Conservation (phyloP, 2,113 vertebrate species). For the Neomonachus schauinslandi region DNA sequence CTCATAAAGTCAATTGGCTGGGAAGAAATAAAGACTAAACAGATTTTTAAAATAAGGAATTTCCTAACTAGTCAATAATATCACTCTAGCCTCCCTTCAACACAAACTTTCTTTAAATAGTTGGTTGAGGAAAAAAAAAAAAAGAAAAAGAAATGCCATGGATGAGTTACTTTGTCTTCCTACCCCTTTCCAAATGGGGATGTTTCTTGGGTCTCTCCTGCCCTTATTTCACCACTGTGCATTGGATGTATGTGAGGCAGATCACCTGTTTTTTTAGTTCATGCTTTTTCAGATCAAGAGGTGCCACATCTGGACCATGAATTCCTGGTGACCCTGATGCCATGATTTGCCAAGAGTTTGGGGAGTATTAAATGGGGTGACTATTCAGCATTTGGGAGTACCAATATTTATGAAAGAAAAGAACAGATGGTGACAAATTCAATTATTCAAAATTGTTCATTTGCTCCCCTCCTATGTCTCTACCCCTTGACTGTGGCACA, state of each 20-base stretch:
- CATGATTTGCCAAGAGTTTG: background rate
- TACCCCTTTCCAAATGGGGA: background rate
- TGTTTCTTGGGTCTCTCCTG: background rate
- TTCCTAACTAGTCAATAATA: background rate
- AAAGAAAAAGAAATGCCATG: background rate
- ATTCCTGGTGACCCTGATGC: background rate
- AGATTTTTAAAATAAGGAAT: background rate
- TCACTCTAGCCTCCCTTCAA: background rate
- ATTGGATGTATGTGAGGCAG: background rate
- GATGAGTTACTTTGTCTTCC: background rate
- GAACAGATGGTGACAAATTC: background rate
- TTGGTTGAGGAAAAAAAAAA: background rate
- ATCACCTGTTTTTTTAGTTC: background rate
- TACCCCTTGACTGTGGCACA: background rate
- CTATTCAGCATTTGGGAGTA: background rate
- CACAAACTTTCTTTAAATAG: background rate
- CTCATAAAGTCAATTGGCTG: background rate
- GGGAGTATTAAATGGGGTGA: background rate
- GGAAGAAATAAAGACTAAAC: background rate
- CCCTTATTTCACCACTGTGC: background rate
- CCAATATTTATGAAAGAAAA: background rate
- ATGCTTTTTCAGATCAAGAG: background rate
- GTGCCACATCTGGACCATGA: background rate
- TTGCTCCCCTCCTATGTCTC: background rate
- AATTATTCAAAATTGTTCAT: background rate